Conservation (phyloP, 92 coral and sea anemone genomes). For the Scolanthus callimorphus region DNA sequence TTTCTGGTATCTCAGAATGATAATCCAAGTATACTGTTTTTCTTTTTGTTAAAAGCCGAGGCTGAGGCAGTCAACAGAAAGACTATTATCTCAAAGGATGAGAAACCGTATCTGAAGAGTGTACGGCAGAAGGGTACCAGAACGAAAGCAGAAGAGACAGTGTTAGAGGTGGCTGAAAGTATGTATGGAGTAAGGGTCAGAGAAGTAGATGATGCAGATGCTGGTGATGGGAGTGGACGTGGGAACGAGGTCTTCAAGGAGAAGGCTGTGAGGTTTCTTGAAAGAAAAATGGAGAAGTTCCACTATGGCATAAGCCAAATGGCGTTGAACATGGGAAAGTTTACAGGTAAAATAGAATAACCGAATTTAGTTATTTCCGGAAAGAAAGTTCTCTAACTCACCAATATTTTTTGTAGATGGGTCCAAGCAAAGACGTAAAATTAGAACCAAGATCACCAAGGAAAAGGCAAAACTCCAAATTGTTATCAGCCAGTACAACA, state of each 20-base stretch:
- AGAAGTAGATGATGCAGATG: too few relatives aligned
- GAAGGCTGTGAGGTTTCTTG: slow-evolving; percentile 9
- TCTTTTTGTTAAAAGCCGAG: too few relatives aligned
- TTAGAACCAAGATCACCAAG: too few relatives aligned
- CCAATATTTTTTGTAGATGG: too few relatives aligned
- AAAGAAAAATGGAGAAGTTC: slow-evolving; percentile 7
- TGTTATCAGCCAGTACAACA: too few relatives aligned
- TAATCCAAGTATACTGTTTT: too few relatives aligned
- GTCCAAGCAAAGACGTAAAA: too few relatives aligned
- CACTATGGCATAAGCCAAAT: slow-evolving; percentile 24
- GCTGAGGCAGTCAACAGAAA: slow-evolving; percentile 16
- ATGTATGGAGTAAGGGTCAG: slow-evolving; percentile 20
- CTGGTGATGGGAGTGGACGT: slow-evolving; percentile 1
- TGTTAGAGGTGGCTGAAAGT: slow-evolving; percentile 10
- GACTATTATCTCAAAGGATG: slow-evolving; percentile 2
- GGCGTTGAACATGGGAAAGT: slow-evolving; percentile 28
- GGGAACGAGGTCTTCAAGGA: slow-evolving; percentile 5
- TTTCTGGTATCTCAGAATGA: too few relatives aligned
- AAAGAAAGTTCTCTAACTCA: too few relatives aligned
- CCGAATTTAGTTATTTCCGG: too few relatives aligned
- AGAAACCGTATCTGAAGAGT: slow-evolving; percentile 7
- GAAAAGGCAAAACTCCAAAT: too few relatives aligned
- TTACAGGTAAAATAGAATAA: slow-evolving; percentile 22
- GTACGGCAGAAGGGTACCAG: background rate
- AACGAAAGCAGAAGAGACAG: slow-evolving; percentile 2